Evolutionary conservation across 2,113 vertebrate genomes (phyloP).

Genomic region (Hystrix brachyura): DNA sequence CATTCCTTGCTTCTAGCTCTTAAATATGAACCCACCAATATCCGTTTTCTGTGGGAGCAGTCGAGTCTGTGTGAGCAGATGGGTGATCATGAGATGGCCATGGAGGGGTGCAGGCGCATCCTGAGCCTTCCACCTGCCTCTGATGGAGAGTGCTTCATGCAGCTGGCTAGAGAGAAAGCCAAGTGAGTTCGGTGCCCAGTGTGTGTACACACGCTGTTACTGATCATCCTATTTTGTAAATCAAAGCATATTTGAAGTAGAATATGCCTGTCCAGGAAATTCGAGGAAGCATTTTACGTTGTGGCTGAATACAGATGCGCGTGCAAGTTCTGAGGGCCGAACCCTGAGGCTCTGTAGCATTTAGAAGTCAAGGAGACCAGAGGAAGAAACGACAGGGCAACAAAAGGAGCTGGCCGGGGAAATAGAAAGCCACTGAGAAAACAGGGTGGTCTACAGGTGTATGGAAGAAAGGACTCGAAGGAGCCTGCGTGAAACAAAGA

Average conservation of each 20-base stretch:
- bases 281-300: not conserved
- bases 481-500: not conserved
- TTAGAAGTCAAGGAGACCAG: not conserved
- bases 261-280: conserved; percentile 39
- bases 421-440: not conserved
- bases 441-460: not conserved
- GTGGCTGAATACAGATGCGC: not conserved
- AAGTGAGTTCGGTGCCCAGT: conserved; percentile 89
- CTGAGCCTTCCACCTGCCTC: conserved; percentile 94
- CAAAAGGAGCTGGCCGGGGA: not conserved
- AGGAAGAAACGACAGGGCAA: not conserved
- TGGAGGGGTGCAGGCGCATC: conserved; percentile 97
- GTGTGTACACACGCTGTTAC: not conserved
- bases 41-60: conserved; percentile 97
- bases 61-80: conserved; percentile 96
- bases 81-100: conserved; percentile 96
- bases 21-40: conserved; percentile 95
- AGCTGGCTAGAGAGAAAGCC: conserved; percentile 97
- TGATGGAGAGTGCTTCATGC: conserved; percentile 98
- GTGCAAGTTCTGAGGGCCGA: not conserved
- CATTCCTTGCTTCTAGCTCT: conserved; percentile 89
- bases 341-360: not conserved
- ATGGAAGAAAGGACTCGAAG: not conserved
- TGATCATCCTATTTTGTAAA: conserved; percentile 53
- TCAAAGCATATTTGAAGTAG: conserved; percentile 43